phyloP scores from a whole-genome alignment of 2,797 vertebrate species.

The Decapterus maruadsi region DNA sequence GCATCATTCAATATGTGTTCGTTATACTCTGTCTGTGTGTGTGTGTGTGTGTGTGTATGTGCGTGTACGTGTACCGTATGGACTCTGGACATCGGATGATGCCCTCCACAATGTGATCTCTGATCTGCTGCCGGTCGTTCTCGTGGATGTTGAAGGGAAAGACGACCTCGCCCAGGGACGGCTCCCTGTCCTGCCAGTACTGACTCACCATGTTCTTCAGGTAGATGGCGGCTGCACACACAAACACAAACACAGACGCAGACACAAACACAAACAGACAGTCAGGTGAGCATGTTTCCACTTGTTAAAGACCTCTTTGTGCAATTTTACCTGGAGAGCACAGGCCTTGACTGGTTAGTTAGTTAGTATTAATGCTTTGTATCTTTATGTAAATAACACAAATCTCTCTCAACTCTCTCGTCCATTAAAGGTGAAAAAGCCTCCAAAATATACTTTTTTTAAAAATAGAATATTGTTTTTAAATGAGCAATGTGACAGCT shows the following conservation, averaged over 20 bases:
- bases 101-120: slow-evolving; percentile 96
- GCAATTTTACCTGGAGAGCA: too few species aligned
- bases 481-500: too few species aligned
- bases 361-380: too few species aligned
- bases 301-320: background rate
- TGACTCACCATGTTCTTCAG: slow-evolving; percentile 99
- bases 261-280: background rate
- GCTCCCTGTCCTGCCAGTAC: slow-evolving; percentile 97
- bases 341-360: too few species aligned
- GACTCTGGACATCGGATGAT: slow-evolving; percentile 97
- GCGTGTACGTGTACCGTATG: slow-evolving; percentile 86
- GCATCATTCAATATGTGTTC: background rate
- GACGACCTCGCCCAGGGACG: slow-evolving; percentile 89
- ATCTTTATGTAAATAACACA: too few species aligned
- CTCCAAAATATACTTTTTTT: too few species aligned
- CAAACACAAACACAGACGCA: background rate
- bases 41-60: too few species aligned
- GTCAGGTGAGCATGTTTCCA: background rate
- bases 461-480: too few species aligned
- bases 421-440: too few species aligned
- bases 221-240: slow-evolving; percentile 93
- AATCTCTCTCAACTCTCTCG: too few species aligned
- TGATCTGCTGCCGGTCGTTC: slow-evolving; percentile 96
- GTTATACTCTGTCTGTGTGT: background rate
- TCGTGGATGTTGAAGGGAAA: slow-evolving; percentile 99